phyloP scores from a whole-genome alignment of 2,797 vertebrate species.

The Acrossocheilus wenchowensis region DNA sequence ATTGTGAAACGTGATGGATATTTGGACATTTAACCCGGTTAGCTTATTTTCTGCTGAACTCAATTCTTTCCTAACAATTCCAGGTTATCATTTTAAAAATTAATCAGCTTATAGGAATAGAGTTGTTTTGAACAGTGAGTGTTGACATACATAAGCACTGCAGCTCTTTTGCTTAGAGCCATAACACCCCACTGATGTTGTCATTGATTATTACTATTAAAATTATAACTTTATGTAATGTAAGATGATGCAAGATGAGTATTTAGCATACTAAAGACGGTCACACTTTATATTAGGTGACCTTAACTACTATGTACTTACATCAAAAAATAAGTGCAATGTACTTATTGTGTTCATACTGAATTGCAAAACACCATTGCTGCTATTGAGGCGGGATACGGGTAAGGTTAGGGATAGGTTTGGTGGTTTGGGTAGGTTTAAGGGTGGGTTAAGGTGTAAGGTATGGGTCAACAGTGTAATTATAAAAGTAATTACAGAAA shows the following conservation, averaged over 20 bases:
- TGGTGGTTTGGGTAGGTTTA: too few species aligned
- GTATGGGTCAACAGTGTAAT: too few species aligned
- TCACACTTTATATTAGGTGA: too few species aligned
- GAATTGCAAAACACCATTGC: too few species aligned
- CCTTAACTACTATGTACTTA: too few species aligned
- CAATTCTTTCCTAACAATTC: not conserved
- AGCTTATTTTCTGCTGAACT: not conserved
- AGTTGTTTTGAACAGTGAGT: not conserved
- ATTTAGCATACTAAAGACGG: not conserved
- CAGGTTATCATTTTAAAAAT: not conserved
- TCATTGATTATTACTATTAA: not conserved
- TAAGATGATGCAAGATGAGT: not conserved
- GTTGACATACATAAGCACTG: not conserved
- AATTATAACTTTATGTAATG: not conserved
- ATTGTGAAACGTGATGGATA: constrained; percentile 30
- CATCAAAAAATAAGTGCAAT: too few species aligned
- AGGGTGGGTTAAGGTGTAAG: too few species aligned
- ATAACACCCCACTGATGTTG: not conserved
- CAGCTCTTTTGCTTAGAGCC: not conserved
- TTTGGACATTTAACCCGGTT: not conserved
- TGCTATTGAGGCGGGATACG: too few species aligned
- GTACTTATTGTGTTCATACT: too few species aligned
- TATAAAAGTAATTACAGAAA: too few species aligned
- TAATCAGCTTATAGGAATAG: not conserved
- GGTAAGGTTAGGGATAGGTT: too few species aligned